Conservation (phyloP, 1,140 invertebrate genomes). For the Atopsyche davidsoni region DNA sequence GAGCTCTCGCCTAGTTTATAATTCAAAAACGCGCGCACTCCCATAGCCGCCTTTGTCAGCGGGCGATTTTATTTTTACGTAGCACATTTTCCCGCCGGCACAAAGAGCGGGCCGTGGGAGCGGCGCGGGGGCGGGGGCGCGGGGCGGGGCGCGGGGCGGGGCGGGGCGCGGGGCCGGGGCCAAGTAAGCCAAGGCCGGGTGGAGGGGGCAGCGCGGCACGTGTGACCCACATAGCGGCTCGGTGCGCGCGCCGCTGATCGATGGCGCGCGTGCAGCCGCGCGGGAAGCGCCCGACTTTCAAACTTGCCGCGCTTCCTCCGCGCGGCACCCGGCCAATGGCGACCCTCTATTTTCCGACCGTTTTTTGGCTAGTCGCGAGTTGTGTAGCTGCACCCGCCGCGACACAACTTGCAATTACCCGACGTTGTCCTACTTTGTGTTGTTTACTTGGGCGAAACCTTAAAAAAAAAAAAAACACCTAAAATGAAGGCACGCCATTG, state of each 20-base stretch:
- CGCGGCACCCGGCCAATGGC: neutral
- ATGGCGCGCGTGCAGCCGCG: neutral
- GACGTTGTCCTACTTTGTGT: too few species aligned
- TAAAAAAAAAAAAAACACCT: too few species aligned
- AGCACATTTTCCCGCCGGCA: too few species aligned
- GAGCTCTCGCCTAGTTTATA: too few species aligned
- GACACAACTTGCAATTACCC: neutral
- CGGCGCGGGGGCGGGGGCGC: neutral
- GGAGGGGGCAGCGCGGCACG: slow-evolving; percentile 5
- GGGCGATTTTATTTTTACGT: too few species aligned
- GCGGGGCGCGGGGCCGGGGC: neutral
- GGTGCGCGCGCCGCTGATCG: neutral
- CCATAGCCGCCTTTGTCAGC: too few species aligned
- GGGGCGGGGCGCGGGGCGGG: neutral
- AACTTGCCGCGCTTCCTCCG: neutral
- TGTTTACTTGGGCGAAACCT: too few species aligned
- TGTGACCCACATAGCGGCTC: slow-evolving; percentile 9
- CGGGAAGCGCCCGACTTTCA: neutral
- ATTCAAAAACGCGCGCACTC: too few species aligned
- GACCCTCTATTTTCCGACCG: neutral
- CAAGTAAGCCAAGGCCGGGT: slow-evolving; percentile 11
- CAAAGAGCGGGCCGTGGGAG: neutral
- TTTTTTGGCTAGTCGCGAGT: neutral
- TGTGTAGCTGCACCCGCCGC: neutral
- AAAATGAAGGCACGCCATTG: too few species aligned